These are phyloP conservation scores for Oxyruncus cristatus DNA, from an alignment of 2,113 vertebrate genomes.

Conservation along the genomic window DNA sequence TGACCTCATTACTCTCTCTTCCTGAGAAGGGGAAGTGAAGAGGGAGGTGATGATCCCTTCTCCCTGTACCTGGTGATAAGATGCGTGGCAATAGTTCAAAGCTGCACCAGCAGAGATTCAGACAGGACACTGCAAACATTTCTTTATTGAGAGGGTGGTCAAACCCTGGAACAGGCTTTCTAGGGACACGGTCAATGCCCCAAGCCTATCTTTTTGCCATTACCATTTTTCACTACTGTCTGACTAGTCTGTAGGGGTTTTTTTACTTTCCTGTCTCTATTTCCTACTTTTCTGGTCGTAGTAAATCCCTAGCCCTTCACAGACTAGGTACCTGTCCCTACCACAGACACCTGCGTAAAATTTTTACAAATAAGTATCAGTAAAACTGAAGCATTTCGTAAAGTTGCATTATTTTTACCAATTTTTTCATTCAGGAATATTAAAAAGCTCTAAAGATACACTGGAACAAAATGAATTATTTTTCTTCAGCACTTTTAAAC, in stretches of 20 bases:
- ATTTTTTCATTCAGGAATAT: neutral
- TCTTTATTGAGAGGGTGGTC: neutral
- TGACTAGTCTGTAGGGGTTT: neutral
- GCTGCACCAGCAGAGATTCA: neutral
- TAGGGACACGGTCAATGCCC: neutral
- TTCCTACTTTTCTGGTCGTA: neutral
- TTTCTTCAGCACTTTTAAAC: neutral
- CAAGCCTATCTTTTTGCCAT: neutral
- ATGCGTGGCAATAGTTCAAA: neutral
- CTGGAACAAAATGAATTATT: neutral
- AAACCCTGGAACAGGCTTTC: neutral
- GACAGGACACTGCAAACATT: neutral
- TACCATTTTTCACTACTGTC: neutral
- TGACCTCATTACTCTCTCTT: neutral
- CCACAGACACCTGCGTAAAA: neutral
- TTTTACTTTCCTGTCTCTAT: neutral
- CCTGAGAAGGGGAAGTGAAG: neutral
- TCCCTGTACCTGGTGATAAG: neutral
- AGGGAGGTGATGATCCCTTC: neutral
- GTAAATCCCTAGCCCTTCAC: neutral
- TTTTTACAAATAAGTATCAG: neutral
- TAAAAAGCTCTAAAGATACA: neutral
- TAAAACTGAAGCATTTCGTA: neutral
- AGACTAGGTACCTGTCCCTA: neutral
- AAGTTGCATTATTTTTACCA: neutral